Conservation (phyloP, 2,113 vertebrate genomes). For the Elanus axillaris region DNA sequence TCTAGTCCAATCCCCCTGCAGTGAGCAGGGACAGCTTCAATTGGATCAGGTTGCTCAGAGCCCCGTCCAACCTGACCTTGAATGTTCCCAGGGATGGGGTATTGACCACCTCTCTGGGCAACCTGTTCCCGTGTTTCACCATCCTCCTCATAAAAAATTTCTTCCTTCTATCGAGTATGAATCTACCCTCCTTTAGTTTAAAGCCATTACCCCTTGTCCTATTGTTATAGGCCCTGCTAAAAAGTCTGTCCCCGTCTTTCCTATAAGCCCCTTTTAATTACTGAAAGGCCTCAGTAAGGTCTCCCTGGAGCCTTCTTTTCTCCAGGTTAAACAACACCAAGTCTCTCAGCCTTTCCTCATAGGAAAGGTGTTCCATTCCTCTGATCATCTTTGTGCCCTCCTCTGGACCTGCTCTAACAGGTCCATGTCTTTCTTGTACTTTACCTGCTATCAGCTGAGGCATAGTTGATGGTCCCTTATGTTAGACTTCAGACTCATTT, state of each 20-base stretch:
- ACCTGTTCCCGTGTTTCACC: neutral
- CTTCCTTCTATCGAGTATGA: neutral
- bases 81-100: neutral
- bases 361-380: neutral
- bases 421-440: neutral
- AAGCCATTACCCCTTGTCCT: neutral
- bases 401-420: neutral
- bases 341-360: neutral
- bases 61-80: neutral
- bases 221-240: neutral
- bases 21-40: neutral
- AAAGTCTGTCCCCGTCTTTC: too few species aligned
- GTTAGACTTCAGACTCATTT: neutral
- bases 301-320: neutral
- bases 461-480: neutral
- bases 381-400: fast-evolving
- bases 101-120: neutral
- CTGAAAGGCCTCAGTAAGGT: neutral
- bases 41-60: neutral
- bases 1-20: too few species aligned
- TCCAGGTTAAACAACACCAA: neutral
- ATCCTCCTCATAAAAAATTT: fast-evolving
- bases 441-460: neutral
- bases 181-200: neutral
- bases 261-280: too few species aligned